phyloP scores from a whole-genome alignment of 2,888 invertebrate genomes.

The Drosophila quasianomalipes region DNA sequence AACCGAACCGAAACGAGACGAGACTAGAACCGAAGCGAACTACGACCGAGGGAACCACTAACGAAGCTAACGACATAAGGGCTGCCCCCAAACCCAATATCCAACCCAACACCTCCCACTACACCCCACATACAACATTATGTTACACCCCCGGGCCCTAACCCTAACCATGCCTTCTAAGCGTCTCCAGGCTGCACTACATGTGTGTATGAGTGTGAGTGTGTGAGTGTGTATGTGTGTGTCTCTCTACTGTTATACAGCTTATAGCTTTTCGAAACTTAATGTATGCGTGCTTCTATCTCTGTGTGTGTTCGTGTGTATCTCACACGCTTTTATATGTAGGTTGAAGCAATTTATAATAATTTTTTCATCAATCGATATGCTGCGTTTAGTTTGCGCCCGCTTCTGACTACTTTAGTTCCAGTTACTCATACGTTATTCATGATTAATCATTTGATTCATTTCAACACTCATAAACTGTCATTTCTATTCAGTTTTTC shows the following conservation, averaged over 20 bases:
- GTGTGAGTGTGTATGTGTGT: slow-evolving; percentile 13
- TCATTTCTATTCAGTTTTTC: slow-evolving; percentile 4
- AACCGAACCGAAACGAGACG: slow-evolving; percentile 20
- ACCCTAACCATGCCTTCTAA: slow-evolving; percentile 24
- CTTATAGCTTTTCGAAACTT: slow-evolving; percentile 73
- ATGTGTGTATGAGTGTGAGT: background rate
- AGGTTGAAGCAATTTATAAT: slow-evolving; percentile 83
- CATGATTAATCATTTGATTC: slow-evolving; percentile 26
- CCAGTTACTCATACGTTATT: slow-evolving; percentile 19
- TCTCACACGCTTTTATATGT: slow-evolving; percentile 74
- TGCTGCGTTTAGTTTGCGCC: slow-evolving; percentile 52
- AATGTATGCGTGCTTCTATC: slow-evolving; percentile 49
- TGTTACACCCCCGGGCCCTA: slow-evolving; percentile 46
- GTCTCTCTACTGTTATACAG: slow-evolving; percentile 65
- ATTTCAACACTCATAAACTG: slow-evolving; percentile 15
- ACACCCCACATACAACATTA: slow-evolving; percentile 53
- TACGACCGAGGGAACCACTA: slow-evolving; percentile 47
- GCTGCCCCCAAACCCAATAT: background rate
- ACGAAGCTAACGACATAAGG: slow-evolving; percentile 65
- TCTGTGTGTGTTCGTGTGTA: slow-evolving; percentile 49
- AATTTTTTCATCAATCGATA: slow-evolving; percentile 82
- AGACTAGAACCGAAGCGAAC: slow-evolving; percentile 6
- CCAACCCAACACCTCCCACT: slow-evolving; percentile 2
- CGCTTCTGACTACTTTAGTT: slow-evolving; percentile 3
- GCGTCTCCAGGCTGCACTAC: slow-evolving; percentile 29